Percentiles rank a stretch among this genome's conserved stretches.
These are phyloP conservation scores for Sitobion miscanthi DNA, from an alignment of 1,140 invertebrate species.

Conservation along the genomic window DNA sequence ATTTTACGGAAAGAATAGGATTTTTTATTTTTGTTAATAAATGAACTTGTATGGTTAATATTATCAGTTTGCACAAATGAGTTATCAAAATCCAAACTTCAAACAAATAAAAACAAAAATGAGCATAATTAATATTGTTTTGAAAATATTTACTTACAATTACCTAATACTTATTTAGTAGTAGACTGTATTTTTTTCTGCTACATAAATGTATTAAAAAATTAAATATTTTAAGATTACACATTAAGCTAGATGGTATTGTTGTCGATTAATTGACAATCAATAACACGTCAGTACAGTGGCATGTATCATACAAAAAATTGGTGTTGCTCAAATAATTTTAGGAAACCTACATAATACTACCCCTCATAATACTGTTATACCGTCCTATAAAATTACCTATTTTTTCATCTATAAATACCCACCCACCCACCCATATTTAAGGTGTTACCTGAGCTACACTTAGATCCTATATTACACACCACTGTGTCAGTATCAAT, in stretches of 20 bases:
- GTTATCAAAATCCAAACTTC: conserved; percentile 50
- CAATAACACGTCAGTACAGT: no score
- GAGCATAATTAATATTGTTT: conserved; percentile 32
- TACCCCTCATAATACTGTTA: no score
- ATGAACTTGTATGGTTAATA: conserved; percentile 38
- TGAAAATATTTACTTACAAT: not conserved
- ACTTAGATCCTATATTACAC: no score
- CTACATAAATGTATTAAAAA: not conserved
- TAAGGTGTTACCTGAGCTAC: no score
- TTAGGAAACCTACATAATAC: no score
- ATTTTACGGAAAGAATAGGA: conserved; percentile 27
- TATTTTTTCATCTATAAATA: no score
- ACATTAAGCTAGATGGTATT: not conserved
- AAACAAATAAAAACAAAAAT: conserved; percentile 36
- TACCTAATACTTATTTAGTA: not conserved
- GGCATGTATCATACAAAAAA: no score
- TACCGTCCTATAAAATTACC: no score
- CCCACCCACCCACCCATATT: no score
- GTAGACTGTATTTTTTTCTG: not conserved
- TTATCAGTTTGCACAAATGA: not conserved
- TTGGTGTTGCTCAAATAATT: no score
- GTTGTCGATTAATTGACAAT: not conserved
- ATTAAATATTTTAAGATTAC: not conserved
- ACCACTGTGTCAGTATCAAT: not conserved
- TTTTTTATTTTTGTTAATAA: conserved; percentile 39